Base-by-base conservation (phyloP, 2,113 vertebrate species). In the Chionomys nivalis region DNA sequence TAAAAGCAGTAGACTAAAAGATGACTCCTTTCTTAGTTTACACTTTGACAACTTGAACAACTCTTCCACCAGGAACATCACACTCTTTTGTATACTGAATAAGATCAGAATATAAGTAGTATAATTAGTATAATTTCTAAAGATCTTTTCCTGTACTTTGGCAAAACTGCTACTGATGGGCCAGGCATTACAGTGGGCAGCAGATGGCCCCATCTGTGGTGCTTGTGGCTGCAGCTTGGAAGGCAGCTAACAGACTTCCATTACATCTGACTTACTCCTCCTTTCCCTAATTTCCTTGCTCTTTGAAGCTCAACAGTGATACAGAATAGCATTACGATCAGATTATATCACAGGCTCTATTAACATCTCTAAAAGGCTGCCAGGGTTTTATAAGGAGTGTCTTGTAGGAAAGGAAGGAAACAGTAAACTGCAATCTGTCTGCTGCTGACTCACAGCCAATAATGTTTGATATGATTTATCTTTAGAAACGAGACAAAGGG, bases 391-490 rank as follows among this genome's bases (percentile, higher is more conserved):
- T 44, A 78, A 86, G 70, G 83, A 76, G 31, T 44, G 52, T 87
- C 92, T 96, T 77, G 58, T 95, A 96, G 68, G 70, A 97, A 97
- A 97, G 72, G 68, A 63, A 66, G 78, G 81, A 94, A 96, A 89
- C 11, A 72, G 72, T 61, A 75, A 24, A 68, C 36, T 94, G 23
- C 68, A 92, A 42, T 95, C 85, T 97, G 47, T 94, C 52, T 97
- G 13, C 42, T 95, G 77, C 90, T 93, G 75, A 92, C 82, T 87
- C 89, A 82, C 23, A 75, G 96, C 72, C 66, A 94, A 4, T 89
- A 87, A 55, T 94, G 12, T 19, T 96, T 93, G 70, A 82, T 81
- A 88, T n/a, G 70, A 92, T 94, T 96, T 94, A 77, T 97, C 78
- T 82, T 90, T 94, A 93, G 89, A 95, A 93, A 83, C 7, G 14